Base-by-base conservation (phyloP, 2,113 vertebrate species). In the Atherinomorus stipes region DNA sequence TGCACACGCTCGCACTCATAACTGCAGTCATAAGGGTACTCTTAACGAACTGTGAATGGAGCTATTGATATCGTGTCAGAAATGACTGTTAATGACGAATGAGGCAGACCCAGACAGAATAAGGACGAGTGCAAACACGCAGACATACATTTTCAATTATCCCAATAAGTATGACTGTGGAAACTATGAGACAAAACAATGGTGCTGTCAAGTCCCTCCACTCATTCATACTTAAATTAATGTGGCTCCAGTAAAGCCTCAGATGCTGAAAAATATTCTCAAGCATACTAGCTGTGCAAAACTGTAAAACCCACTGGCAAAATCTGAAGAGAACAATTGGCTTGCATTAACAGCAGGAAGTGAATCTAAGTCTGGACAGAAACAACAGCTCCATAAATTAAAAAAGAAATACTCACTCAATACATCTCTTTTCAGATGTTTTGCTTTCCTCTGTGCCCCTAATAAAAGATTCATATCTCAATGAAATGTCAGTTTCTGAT, bases 31-130 rank as follows among this genome's bases (percentile, higher is more conserved):
- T 63, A 68, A 80, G 71, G 54, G 69, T 31, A 22, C 67, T 66
- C 62, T 56, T 66, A 66, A 52, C n/a, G 15, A 68, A 71, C 11
- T 60, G 66, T 75, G 64, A 89, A 83, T 79, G 79, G 62, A 56
- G 50, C 83, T 59, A 76, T 90, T 85, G 74, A 88, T 78, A 63
- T 60, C 23, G 16, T 75, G 65, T 82, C 74, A 62, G 57, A 76
- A 77, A 79, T 53, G 64, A 50, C 59, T 63, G 58, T 45, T 54
- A 60, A 59, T 4, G 1, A 53, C 65, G 62, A 75, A 37, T 26
- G 49, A 64, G 56, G 10, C 4, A 54, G 19, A 12, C 45, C 28
- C 4, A 7, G 56, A 76, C 49, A 61, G 57, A 75, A 67, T 61
- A 45, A 9, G 19, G 22, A 74, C 42, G 51, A 58, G 54, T 63